phyloP scores from a whole-genome alignment of 2,113 vertebrate species.

The Epinephelus cyanopodus region DNA sequence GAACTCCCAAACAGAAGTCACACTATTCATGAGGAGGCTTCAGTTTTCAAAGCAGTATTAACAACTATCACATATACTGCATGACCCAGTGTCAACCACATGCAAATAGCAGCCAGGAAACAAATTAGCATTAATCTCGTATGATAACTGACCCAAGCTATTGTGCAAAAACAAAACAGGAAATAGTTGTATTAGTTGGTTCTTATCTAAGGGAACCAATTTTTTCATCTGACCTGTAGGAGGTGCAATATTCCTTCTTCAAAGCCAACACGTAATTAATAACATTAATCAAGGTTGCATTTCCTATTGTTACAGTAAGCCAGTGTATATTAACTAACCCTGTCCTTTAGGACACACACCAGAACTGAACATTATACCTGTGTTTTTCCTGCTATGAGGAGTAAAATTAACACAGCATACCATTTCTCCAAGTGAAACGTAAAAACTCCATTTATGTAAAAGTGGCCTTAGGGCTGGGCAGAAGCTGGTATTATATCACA shows the following conservation, averaged over 20 bases:
- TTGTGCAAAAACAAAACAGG: neutral
- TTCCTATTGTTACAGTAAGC: neutral
- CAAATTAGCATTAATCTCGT: neutral
- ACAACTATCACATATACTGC: neutral
- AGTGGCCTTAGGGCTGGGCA: no score
- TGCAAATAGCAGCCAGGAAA: neutral
- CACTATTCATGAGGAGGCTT: no score
- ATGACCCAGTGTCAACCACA: neutral
- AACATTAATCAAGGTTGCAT: neutral
- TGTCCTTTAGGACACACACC: neutral
- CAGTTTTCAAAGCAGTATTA: neutral
- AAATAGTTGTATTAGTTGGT: neutral
- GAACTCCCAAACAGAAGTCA: neutral
- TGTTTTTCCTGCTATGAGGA: no score
- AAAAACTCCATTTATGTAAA: no score
- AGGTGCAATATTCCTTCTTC: neutral
- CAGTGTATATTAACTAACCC: neutral
- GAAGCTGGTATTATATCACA: no score
- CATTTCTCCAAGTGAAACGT: no score
- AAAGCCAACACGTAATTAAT: neutral
- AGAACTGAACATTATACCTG: neutral
- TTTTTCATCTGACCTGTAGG: neutral
- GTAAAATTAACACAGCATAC: no score
- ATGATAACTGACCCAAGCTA: neutral
- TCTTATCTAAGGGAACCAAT: neutral